These are phyloP conservation scores for Samia ricini DNA, from an alignment of 1,140 invertebrate genomes.

Conservation along the genomic window DNA sequence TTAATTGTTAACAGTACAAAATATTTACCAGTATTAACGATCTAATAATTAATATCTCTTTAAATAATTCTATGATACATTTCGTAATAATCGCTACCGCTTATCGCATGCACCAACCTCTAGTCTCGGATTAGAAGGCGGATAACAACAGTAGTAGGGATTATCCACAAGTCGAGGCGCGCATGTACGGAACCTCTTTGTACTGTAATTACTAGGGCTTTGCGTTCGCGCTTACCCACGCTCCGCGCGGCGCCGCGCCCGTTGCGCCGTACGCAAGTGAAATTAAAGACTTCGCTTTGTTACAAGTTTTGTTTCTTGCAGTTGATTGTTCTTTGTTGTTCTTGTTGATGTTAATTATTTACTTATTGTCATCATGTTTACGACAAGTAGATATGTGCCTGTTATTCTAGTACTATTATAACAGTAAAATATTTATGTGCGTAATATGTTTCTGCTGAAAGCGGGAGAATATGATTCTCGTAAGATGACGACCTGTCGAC, in stretches of 20 bases:
- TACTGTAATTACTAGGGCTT: conserved; percentile 36
- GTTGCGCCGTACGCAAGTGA: not conserved
- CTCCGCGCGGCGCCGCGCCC: no score
- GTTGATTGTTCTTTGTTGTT: not conserved
- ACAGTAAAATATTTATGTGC: no score
- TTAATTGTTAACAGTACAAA: no score
- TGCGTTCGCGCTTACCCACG: not conserved
- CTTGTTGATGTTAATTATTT: not conserved
- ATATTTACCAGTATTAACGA: no score
- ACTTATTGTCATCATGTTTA: not conserved
- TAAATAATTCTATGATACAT: no score
- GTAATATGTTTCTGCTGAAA: no score
- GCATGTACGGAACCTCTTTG: conserved; percentile 29
- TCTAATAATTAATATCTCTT: no score
- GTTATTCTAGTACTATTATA: no score
- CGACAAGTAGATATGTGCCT: not conserved
- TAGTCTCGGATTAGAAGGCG: conserved; percentile 5
- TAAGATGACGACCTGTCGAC: no score
- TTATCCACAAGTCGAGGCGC: conserved; percentile 27
- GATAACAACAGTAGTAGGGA: conserved; percentile 29
- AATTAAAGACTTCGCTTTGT: conserved; percentile 7
- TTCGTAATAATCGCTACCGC: not conserved
- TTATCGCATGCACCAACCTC: not conserved
- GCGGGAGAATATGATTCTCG: no score
- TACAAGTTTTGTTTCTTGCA: not conserved